Evolutionary conservation across 2,113 vertebrate genomes (phyloP), one percentile per base, ranked within the genome.

Genomic region (Calidris pugnax): DNA sequence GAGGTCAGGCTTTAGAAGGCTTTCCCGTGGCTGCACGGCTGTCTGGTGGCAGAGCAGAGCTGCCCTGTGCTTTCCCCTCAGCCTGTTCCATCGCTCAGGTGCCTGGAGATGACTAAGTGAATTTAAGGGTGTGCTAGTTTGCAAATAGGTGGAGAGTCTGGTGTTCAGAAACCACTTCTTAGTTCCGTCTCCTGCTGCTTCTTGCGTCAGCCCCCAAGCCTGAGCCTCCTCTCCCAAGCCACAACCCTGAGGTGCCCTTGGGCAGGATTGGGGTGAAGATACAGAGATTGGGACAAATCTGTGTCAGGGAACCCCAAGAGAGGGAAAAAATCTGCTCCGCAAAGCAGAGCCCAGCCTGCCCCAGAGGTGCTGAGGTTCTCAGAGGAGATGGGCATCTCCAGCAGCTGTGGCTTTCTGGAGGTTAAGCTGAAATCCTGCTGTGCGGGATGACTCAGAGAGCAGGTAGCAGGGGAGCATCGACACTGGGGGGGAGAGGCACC

Each of bases 1-100:
- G 32, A 76, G 33, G 14, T 71, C 41, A 71, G 63, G 32, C 6
- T 62, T 33, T 63, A 63, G 56, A 71, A 50, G 59, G 43, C 27
- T 33, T 32, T 51, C 33, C 32, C 4, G 5, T 5, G 21, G 57
- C 35, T 2, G 0, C 41, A 19, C 0, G 0, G 47, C 45, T 33
- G 10, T 12, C 82, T 62, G 47, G 76, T 16, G 20, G 76, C 53
- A 48, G n/a, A 35, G 20, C 33, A 43, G 60, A 53, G 24, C 69
- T 80, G 67, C 45, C 33, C 53, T 22, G 20, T 39, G 39, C 60
- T 47, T 47, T 23, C 39, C 47, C 60, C 13, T 19, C 21, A 48
- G 39, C 33, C 39, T 15, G 3, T 5, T 9, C 12, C 48, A 18
- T 21, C 33, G 39, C 23, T 30, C 39, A 24, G 62, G 47, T 62